Evolutionary conservation across 2,888 invertebrate genomes (phyloP), one percentile per base, ranked within the genome.

Genomic region (Apantesis nais): DNA sequence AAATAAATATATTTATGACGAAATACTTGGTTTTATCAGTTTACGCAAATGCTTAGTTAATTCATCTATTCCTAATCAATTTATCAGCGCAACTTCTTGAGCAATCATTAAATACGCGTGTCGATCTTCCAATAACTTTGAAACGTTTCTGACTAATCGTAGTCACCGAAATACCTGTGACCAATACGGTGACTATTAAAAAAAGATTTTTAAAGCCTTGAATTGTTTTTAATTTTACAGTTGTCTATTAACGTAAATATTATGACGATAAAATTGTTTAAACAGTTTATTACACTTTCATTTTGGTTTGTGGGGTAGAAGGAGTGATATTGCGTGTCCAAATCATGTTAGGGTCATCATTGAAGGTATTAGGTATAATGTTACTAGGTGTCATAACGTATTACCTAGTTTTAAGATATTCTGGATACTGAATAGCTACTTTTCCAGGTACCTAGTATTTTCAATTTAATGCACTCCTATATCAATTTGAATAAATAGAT

Each of bases 71-170:
- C 22, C 41, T 61, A 69, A 69, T 69, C 69, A 60, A 69, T 65
- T 60, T 22, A 58, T 0, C 31, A 64, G 29, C 61, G 37, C 60
- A 64, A 64, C 22, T 60, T 41, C 22, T 69, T 69, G n/a, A 34
- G 37, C 48, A 48, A 67, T 31, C 34, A 44, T 16, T 34, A 52
- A 66, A 39, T 37, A 66, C 39, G 52, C 55, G 52, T 70, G 60
- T 62, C n/a, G 41, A 71, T 67, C 61, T 76, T 73, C 70, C 72
- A 60, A 68, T 67, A 74, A 68, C 72, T 74, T 66, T 74, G 16
- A 72, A 78, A 75, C 34, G 34, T 34, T 34, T 34, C 62, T 14
- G 14, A 25, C 65, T 66, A 67, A 71, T 19, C 48, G 7, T n/a
- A 52, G 60, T 66, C 25, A 29, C 14, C 16, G 29, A 58, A 29